Conservation (phyloP, 2,797 vertebrate genomes). For the Clamator glandarius region DNA sequence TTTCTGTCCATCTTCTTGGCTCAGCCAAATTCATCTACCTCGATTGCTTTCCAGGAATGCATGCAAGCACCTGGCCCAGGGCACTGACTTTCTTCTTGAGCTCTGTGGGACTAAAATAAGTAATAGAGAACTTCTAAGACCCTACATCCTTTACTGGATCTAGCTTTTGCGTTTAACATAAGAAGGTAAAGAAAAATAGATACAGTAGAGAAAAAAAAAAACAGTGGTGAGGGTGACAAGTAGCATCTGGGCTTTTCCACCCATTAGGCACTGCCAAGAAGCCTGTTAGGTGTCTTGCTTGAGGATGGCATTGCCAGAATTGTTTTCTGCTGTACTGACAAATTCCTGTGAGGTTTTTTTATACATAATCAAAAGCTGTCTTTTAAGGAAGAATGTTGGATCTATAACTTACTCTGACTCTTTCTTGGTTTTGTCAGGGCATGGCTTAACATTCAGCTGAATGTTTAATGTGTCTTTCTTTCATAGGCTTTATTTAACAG, state of each 20-base stretch:
- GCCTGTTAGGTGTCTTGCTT: neutral
- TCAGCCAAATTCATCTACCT: fast-evolving
- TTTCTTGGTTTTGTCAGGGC: neutral
- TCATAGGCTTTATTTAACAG: neutral
- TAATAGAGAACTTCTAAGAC: neutral
- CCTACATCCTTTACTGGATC: neutral
- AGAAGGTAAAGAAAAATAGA: neutral
- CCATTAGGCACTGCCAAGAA: neutral
- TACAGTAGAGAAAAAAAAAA: neutral
- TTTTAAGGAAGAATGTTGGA: neutral
- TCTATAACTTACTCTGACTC: neutral
- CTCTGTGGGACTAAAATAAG: neutral
- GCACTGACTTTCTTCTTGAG: neutral
- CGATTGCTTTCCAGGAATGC: neutral
- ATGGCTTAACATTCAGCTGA: neutral
- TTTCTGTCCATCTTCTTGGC: neutral
- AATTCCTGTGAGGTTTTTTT: neutral
- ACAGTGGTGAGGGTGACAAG: neutral
- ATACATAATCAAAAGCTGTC: neutral
- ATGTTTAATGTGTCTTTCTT: neutral
- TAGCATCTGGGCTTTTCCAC: neutral
- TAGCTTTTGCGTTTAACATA: neutral
- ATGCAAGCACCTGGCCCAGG: neutral
- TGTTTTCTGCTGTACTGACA: neutral
- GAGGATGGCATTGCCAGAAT: neutral